Evolutionary conservation across 2,888 invertebrate species (phyloP).

Genomic region (Catocala nupta): DNA sequence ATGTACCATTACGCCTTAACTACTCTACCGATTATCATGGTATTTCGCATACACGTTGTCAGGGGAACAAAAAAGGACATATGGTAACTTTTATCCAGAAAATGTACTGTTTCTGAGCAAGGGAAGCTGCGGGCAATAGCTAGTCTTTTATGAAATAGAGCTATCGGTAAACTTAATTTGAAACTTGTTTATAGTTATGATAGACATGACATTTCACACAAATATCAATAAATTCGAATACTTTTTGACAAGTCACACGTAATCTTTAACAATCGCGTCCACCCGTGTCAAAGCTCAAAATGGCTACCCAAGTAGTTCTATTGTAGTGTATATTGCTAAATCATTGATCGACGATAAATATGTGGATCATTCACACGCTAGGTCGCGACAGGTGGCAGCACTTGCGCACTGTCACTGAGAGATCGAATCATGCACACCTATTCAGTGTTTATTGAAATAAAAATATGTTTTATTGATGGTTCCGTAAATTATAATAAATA

Average conservation of each 20-base stretch:
- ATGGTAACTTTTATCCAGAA: too few relatives aligned
- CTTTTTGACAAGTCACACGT: constrained; percentile 55
- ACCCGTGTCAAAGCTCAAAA: constrained; percentile 66
- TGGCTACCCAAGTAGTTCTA: constrained; percentile 70
- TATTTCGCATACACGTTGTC: too few relatives aligned
- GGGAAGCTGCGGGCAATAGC: too few relatives aligned
- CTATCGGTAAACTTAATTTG: too few relatives aligned
- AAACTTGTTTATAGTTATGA: constrained; percentile 2
- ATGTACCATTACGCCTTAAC: too few relatives aligned
- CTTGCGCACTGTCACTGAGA: constrained; percentile 66
- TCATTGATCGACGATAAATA: constrained; percentile 79
- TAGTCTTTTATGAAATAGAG: too few relatives aligned
- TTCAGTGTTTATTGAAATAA: constrained; percentile 57
- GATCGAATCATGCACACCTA: constrained; percentile 65
- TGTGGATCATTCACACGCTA: constrained; percentile 73
- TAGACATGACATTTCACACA: constrained; percentile 20
- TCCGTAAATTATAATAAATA: too few relatives aligned
- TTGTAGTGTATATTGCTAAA: constrained; percentile 79
- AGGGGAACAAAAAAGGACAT: too few relatives aligned
- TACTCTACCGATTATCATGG: too few relatives aligned
- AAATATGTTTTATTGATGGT: not conserved
- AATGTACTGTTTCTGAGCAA: too few relatives aligned
- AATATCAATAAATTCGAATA: constrained; percentile 18
- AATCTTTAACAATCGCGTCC: constrained; percentile 39
- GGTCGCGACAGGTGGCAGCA: constrained; percentile 76